Evolutionary conservation across 1,140 invertebrate genomes (phyloP), one percentile per base, ranked within the genome.

Genomic region (Charaxes varanes): DNA sequence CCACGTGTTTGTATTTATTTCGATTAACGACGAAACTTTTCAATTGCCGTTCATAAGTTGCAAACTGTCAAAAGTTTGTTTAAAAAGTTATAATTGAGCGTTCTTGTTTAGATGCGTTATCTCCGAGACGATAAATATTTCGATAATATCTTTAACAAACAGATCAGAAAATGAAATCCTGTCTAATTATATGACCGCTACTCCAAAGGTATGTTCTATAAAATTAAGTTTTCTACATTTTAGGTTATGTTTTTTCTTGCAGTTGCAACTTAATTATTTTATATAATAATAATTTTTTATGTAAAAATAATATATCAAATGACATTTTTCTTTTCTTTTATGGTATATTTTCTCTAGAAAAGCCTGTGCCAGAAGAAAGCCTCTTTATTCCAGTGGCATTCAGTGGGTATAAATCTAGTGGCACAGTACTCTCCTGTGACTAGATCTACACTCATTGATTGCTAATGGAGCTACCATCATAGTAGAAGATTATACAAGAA

Each of bases 361-460:
- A 3, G 11, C 3, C 24, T 13, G 5, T n/a, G 4, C 17, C 6
- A 16, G 32, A 56, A 26, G 23, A 45, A 33, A 21, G 15, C 23
- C 38, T 45, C 13, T 54, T 66, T 43, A 19, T n/a, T n/a, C n/a
- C n/a, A n/a, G n/a, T 58, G 55, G 62, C 48, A 48, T 27, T 60
- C 36, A 55, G 62, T 92, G 91, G 84, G 91, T 92, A 86, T 86
- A 86, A 86, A 85, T 90, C 88, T 92, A 87, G 90, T 89, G 84
- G 28, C 88, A 87, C 90, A 88, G 86, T 87, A 43, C 59, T 65
- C 59, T 83, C 53, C 85, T 89, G 90, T 93, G 92, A 93, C 91
- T 93, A 93, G 91, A 92, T 92, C 92, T 91, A 92, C 91, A 93
- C 92, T 92, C 92, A 92, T 92, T 90, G 89, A 90, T 58, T 72